These are phyloP conservation scores for Podiceps cristatus DNA, from an alignment of 2,113 vertebrate species.

Conservation along the genomic window DNA sequence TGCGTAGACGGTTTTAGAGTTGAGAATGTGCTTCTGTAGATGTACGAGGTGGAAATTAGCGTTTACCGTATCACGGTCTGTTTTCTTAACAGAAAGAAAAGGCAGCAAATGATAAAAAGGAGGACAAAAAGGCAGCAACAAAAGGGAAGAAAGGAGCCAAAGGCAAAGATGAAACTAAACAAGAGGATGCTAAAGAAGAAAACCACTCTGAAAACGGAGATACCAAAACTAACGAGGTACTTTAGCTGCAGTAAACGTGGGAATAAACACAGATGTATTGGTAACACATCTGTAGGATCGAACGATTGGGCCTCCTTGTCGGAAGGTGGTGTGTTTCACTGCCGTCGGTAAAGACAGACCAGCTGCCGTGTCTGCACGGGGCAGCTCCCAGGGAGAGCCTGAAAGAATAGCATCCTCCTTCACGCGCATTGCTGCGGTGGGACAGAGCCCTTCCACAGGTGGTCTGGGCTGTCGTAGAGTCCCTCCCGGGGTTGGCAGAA, in stretches of 20 bases:
- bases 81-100: constrained; percentile 86
- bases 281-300: not conserved
- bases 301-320: not conserved
- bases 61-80: not conserved
- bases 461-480: not conserved
- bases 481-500: not conserved
- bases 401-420: not conserved
- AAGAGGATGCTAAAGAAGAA: constrained; percentile 89
- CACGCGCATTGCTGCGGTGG: not conserved
- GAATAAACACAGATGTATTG: not conserved
- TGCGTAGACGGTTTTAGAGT: not conserved
- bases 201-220: constrained; percentile 94
- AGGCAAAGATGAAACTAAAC: constrained; percentile 78
- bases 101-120: constrained; percentile 87
- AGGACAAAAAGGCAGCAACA: constrained; percentile 83
- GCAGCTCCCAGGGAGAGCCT: not conserved
- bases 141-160: constrained; percentile 87
- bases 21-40: not conserved
- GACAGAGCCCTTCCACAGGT: not conserved
- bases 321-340: not conserved
- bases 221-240: constrained; percentile 90
- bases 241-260: not conserved
- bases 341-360: not conserved
- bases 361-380: not conserved
- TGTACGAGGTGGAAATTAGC: not conserved